phyloP scores from a whole-genome alignment of 2,113 vertebrate genomes.

The Rhinogobius similis region DNA sequence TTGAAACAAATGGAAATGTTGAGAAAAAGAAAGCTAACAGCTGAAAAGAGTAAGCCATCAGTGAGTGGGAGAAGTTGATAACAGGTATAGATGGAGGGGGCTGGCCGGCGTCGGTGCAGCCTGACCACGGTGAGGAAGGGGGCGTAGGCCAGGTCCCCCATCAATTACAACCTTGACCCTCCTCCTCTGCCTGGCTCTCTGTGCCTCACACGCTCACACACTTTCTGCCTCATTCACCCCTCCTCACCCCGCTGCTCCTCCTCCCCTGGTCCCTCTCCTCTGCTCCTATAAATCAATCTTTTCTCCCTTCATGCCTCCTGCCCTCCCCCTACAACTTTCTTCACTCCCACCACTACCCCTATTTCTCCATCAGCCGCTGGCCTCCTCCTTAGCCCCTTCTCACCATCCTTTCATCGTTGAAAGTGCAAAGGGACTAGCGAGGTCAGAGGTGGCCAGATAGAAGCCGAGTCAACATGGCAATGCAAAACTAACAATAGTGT shows the following conservation, averaged over 20 bases:
- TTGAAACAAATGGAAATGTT: not conserved
- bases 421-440: slow-evolving; percentile 68
- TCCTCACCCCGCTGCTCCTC: slow-evolving; percentile 54
- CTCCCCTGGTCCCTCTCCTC: slow-evolving; percentile 71
- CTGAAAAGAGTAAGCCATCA: slow-evolving; percentile 40
- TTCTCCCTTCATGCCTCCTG: slow-evolving; percentile 32
- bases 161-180: slow-evolving; percentile 80
- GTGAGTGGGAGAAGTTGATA: slow-evolving; percentile 57
- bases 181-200: slow-evolving; percentile 48
- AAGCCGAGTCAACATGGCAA: slow-evolving; percentile 56
- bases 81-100: slow-evolving; percentile 68
- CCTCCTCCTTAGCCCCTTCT: slow-evolving; percentile 45
- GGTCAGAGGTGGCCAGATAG: slow-evolving; percentile 65
- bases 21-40: not conserved
- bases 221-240: slow-evolving; percentile 71
- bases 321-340: slow-evolving; percentile 42
- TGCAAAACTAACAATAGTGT: slow-evolving; percentile 59
- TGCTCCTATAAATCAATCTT: slow-evolving; percentile 76
- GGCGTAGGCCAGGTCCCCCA: slow-evolving; percentile 74
- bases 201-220: slow-evolving; percentile 44
- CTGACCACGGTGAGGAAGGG: slow-evolving; percentile 68
- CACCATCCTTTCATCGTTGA: slow-evolving; percentile 62
- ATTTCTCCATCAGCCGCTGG: slow-evolving; percentile 29
- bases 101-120: slow-evolving; percentile 56
- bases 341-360: slow-evolving; percentile 26